Conservation (phyloP, 2,888 invertebrate species). For the Electrophaes corylata region DNA sequence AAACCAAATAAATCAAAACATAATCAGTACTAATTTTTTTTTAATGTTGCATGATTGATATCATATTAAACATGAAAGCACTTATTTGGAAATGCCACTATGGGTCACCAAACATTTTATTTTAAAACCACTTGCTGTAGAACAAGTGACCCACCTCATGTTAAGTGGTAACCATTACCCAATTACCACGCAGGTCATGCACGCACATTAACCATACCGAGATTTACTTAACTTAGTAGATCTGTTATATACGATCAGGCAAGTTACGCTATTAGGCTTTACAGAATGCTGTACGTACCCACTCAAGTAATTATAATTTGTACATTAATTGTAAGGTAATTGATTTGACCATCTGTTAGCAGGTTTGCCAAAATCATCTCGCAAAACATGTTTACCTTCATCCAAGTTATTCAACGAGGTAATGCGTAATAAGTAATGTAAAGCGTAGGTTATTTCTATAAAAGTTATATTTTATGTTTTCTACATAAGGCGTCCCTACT, state of each 20-base stretch:
- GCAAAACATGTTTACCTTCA: conserved; percentile 19
- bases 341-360: conserved; percentile 23
- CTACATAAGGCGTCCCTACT: background rate
- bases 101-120: no score
- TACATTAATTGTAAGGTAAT: conserved; percentile 18
- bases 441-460: conserved; percentile 4
- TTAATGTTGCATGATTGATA: background rate
- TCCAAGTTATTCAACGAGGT: conserved; percentile 10
- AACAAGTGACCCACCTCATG: no score
- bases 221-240: background rate
- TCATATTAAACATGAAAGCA: background rate
- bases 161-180: no score
- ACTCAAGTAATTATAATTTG: conserved; percentile 8
- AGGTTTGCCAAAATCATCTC: conserved; percentile 15
- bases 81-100: background rate
- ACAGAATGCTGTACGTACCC: background rate
- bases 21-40: no score
- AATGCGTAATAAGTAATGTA: background rate
- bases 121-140: no score
- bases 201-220: background rate
- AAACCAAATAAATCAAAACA: no score
- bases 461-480: background rate
- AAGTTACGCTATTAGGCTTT: background rate
- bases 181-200: no score
- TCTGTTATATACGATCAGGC: background rate